These are phyloP conservation scores for Poecile atricapillus DNA, from an alignment of 2,113 vertebrate species.

Conservation along the genomic window DNA sequence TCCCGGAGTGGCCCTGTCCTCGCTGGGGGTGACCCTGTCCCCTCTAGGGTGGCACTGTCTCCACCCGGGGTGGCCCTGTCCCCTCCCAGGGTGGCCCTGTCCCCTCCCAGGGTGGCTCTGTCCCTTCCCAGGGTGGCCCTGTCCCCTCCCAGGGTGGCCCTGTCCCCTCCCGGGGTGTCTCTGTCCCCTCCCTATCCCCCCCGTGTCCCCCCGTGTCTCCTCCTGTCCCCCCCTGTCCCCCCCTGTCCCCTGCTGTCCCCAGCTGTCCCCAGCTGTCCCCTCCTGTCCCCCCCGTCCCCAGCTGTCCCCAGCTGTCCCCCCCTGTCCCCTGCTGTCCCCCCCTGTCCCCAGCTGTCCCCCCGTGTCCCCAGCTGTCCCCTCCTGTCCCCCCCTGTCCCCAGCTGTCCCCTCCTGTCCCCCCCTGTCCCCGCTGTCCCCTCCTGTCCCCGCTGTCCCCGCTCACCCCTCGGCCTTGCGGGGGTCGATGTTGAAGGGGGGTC, in stretches of 20 bases:
- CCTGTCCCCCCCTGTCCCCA: no score
- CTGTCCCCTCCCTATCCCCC: neutral
- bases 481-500: conserved; percentile 59
- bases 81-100: neutral
- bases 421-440: no score
- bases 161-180: neutral
- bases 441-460: conserved; percentile 28
- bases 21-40: accelerated
- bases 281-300: no score
- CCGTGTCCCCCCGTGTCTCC: no score
- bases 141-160: neutral
- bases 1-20: neutral
- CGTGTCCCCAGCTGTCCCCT: no score
- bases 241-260: no score
- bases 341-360: neutral
- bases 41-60: neutral
- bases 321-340: neutral
- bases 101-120: neutral
- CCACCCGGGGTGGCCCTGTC: neutral
- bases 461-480: conserved; percentile 67
- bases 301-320: neutral
- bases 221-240: no score
- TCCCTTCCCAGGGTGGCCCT: neutral
- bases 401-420: no score
- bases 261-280: neutral